These are phyloP conservation scores for Paedocypris micromegethes DNA, from an alignment of 2,797 vertebrate species.

Conservation along the genomic window DNA sequence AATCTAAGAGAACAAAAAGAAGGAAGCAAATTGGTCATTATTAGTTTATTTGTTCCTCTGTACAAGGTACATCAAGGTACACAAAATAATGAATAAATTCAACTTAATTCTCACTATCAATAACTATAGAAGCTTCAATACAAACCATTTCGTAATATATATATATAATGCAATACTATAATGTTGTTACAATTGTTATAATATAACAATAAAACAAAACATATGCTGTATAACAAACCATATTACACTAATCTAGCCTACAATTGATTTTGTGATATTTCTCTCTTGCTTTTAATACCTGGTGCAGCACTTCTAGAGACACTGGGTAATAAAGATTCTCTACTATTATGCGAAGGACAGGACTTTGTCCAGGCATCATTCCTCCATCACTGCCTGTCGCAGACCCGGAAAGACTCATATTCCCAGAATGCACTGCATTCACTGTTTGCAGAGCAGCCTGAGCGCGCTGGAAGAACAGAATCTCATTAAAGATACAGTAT, in stretches of 20 bases:
- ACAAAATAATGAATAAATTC: no score
- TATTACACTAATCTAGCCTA: no score
- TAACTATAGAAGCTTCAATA: no score
- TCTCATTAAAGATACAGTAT: slow-evolving; percentile 23
- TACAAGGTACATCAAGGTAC: no score
- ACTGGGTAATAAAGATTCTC: slow-evolving; percentile 75
- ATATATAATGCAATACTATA: no score
- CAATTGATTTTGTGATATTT: no score
- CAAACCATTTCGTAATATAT: no score
- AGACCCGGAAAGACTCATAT: slow-evolving; percentile 50
- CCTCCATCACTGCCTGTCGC: slow-evolving; percentile 52
- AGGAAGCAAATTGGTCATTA: neutral
- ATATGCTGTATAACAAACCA: no score
- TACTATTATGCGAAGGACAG: slow-evolving; percentile 76
- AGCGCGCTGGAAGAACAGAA: slow-evolving; percentile 56
- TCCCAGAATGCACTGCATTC: slow-evolving; percentile 61
- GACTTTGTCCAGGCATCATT: slow-evolving; percentile 56
- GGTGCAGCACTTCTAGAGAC: slow-evolving; percentile 74
- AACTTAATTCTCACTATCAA: no score
- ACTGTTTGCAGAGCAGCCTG: slow-evolving; percentile 65
- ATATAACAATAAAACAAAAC: no score
- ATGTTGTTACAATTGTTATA: no score
- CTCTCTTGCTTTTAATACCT: slow-evolving; percentile 58
- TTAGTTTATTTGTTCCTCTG: no score
- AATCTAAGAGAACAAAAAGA: slow-evolving; percentile 56